phyloP scores from a whole-genome alignment of 2,888 invertebrate species.

The Gymnosoma rotundatum region DNA sequence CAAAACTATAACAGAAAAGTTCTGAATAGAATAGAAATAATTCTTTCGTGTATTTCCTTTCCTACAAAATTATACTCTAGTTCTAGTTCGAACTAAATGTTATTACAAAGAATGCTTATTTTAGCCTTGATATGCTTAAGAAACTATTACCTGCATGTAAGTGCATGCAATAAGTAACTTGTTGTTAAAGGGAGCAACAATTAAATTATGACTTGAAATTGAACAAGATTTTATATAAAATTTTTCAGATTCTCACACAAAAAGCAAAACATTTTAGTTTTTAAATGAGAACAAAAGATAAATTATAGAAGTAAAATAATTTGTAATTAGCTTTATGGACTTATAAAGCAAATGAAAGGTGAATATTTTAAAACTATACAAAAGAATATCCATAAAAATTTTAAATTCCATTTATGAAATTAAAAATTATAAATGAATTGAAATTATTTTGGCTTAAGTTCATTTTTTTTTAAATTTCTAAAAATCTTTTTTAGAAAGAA shows the following conservation, averaged over 20 bases:
- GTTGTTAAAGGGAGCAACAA: neutral
- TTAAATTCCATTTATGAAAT: too few species aligned
- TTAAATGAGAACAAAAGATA: neutral
- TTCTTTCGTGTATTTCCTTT: neutral
- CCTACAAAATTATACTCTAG: neutral
- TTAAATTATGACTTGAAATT: constrained; percentile 36
- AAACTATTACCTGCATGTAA: neutral
- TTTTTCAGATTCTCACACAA: neutral
- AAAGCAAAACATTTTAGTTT: neutral
- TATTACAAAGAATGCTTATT: neutral
- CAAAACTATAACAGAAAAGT: neutral
- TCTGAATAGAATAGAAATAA: neutral
- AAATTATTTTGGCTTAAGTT: too few species aligned
- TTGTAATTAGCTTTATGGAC: neutral
- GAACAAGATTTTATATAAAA: neutral
- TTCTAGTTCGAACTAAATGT: constrained; percentile 2
- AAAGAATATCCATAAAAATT: too few species aligned
- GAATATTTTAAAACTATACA: too few species aligned
- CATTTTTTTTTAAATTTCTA: too few species aligned
- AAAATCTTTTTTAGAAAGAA: too few species aligned
- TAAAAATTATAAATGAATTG: too few species aligned
- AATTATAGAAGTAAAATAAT: neutral
- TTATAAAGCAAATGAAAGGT: too few species aligned
- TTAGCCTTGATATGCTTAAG: constrained; percentile 1
- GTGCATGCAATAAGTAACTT: neutral